A percentile compares a stretch with the other conserved stretches of the same genome.
These are phyloP conservation scores for Drosophila saltans DNA, from an alignment of 1,140 invertebrate species.

Conservation along the genomic window DNA sequence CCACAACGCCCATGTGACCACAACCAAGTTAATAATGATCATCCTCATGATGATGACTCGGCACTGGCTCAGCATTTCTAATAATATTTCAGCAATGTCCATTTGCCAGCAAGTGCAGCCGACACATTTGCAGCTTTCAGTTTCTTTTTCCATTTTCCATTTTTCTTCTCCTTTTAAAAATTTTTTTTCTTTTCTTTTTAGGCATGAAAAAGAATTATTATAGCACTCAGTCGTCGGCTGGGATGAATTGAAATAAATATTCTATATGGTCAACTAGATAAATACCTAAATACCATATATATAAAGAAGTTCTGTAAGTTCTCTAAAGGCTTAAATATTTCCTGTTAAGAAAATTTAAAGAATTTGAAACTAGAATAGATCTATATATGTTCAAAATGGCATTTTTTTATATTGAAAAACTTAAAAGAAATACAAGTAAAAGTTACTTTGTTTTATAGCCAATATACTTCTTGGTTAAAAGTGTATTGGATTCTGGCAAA, in stretches of 20 bases:
- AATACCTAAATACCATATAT: conserved; percentile 37
- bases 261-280: conserved; percentile 38
- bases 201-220: conserved; percentile 62
- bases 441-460: background rate
- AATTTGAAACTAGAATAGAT: too few relatives aligned
- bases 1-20: conserved; percentile 67
- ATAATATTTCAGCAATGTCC: conserved; percentile 78
- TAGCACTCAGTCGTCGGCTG: conserved; percentile 56
- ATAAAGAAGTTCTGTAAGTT: too few relatives aligned
- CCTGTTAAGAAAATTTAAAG: background rate
- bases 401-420: too few relatives aligned
- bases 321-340: background rate
- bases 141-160: conserved; percentile 48
- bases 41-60: conserved; percentile 34
- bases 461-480: background rate
- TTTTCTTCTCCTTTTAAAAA: conserved; percentile 2
- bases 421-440: too few relatives aligned
- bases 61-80: conserved; percentile 73
- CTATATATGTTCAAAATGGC: too few relatives aligned
- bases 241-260: conserved; percentile 18
- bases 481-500: background rate
- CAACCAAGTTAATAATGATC: conserved; percentile 16
- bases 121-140: conserved; percentile 46
- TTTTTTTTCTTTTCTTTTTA: conserved; percentile 38
- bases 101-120: conserved; percentile 54